phyloP scores from a whole-genome alignment of 2,888 invertebrate genomes.

The Chrysolina haemoptera region DNA sequence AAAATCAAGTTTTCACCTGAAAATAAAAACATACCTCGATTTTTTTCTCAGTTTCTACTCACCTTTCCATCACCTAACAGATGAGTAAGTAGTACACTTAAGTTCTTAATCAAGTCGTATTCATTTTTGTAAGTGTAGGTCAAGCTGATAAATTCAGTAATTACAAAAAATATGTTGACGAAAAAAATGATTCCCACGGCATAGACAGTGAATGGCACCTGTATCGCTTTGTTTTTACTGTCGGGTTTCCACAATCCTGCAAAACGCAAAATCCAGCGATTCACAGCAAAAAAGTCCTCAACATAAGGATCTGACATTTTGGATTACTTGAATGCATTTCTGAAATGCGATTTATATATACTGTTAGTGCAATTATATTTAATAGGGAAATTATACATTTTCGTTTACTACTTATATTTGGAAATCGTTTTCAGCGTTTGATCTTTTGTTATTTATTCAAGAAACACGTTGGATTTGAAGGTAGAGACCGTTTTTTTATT shows the following conservation, averaged over 20 bases:
- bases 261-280: conserved; percentile 60
- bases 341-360: conserved; percentile 2
- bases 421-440: background rate
- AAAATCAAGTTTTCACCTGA: too few species aligned
- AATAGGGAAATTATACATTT: conserved; percentile 2
- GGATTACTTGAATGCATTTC: background rate
- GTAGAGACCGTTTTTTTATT: background rate
- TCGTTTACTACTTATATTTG: background rate
- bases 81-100: conserved; percentile 63
- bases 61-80: conserved; percentile 63
- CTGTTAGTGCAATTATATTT: background rate
- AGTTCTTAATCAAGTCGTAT: conserved; percentile 62
- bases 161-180: conserved; percentile 61
- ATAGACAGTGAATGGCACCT: conserved; percentile 57
- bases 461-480: conserved; percentile 4
- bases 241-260: conserved; percentile 62
- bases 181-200: conserved; percentile 58
- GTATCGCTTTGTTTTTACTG: conserved; percentile 47
- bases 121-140: conserved; percentile 58
- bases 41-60: conserved; percentile 3
- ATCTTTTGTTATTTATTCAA: conserved; percentile 18
- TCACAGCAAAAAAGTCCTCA: conserved; percentile 59
- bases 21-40: too few species aligned
- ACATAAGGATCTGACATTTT: conserved; percentile 47
- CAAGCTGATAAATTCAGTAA: conserved; percentile 61